A percentile compares a stretch with the other conserved stretches of the same genome.
Evolutionary conservation across 2,797 vertebrate species (phyloP).

Genomic region (Cynopterus sphinx): DNA sequence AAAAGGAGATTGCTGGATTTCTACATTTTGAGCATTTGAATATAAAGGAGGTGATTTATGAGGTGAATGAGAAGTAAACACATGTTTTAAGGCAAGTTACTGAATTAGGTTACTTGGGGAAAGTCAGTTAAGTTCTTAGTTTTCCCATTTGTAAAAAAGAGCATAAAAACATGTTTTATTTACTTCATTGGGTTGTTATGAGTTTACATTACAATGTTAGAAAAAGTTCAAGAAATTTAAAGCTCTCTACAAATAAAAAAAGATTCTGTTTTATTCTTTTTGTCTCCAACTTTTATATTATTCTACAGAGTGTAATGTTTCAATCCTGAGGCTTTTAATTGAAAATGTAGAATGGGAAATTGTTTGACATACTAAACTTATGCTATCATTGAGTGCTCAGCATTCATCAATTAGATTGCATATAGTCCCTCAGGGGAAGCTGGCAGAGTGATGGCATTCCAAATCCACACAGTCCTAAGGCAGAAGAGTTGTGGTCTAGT

Average conservation of each 20-base stretch:
- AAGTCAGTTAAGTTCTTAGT: not conserved
- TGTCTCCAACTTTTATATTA: not conserved
- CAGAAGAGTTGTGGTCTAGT: not conserved
- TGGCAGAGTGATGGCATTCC: not conserved
- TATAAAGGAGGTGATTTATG: not conserved
- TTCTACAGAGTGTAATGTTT: not conserved
- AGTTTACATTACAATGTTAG: not conserved
- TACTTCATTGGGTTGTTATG: not conserved
- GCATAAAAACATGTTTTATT: not conserved
- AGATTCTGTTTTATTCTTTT: not conserved
- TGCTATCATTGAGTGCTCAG: not conserved
- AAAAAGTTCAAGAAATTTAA: not conserved
- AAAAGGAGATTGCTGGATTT: not conserved
- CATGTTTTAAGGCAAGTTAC: not conserved
- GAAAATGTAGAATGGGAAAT: not conserved
- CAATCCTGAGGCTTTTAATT: not conserved
- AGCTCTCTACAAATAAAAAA: not conserved
- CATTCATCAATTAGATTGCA: not conserved
- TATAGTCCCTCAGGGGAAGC: not conserved
- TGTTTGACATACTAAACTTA: not conserved
- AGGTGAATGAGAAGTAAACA: constrained; percentile 15
- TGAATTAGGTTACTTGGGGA: not conserved
- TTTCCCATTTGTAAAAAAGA: not conserved
- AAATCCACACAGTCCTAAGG: not conserved
- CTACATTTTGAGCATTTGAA: not conserved